Evolutionary conservation across 2,797 vertebrate genomes (phyloP).

Genomic region (Prunella strophiata): DNA sequence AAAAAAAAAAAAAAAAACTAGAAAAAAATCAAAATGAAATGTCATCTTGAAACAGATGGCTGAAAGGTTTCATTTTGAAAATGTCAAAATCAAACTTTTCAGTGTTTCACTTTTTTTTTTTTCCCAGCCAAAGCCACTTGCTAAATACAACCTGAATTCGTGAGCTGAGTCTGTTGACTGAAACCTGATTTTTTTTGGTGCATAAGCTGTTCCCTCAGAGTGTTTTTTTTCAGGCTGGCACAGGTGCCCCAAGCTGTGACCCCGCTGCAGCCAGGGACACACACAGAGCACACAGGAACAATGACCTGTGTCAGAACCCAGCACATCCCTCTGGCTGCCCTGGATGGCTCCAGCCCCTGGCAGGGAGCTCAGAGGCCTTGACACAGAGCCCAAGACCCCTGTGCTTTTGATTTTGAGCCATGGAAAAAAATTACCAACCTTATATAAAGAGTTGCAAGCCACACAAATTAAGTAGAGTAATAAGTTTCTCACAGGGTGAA

Average conservation of each 20-base stretch:
- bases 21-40: conserved; percentile 59
- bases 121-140: conserved; percentile 57
- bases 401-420: no score
- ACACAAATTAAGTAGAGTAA: no score
- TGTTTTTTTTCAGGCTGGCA: background rate
- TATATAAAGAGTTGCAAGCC: no score
- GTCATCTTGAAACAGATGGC: conserved; percentile 66
- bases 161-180: conserved; percentile 56
- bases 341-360: no score
- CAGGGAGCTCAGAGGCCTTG: no score
- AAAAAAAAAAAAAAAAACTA: background rate
- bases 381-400: no score
- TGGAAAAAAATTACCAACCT: no score
- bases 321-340: no score
- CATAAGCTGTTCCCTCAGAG: background rate
- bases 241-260: accelerated
- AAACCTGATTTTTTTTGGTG: conserved; percentile 5
- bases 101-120: conserved; percentile 46
- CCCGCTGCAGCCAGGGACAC: accelerated
- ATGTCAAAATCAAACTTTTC: conserved; percentile 71
- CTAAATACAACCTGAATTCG: conserved; percentile 66
- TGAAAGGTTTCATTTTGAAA: conserved; percentile 71
- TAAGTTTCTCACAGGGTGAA: no score
- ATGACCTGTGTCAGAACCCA: no score
- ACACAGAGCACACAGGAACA: accelerated